Percentiles rank a stretch among this genome's conserved stretches.
These are phyloP conservation scores for Xanthia togata DNA, from an alignment of 2,888 invertebrate genomes.

Conservation along the genomic window DNA sequence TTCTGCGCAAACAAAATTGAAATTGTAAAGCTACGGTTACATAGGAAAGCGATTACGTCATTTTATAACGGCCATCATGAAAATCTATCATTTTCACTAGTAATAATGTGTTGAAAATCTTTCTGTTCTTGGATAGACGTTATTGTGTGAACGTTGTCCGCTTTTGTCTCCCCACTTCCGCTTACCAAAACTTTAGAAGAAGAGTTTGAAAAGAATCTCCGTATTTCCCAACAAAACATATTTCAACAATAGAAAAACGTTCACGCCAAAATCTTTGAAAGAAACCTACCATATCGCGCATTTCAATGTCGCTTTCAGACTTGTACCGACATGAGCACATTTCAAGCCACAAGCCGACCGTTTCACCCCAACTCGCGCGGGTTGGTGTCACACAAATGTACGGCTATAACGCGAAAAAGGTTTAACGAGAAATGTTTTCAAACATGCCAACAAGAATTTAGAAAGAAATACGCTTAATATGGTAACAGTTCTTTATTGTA, in stretches of 20 bases:
- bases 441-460: slow-evolving; percentile 34
- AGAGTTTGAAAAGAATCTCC: background rate
- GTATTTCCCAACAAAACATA: background rate
- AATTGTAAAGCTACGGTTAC: background rate
- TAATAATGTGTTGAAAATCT: too few species aligned
- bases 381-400: slow-evolving; percentile 46
- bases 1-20: background rate
- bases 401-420: slow-evolving; percentile 40
- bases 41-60: too few species aligned
- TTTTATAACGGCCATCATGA: too few species aligned
- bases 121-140: too few species aligned
- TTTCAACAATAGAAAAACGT: background rate
- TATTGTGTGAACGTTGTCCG: too few species aligned
- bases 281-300: slow-evolving; percentile 2
- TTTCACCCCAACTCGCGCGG: slow-evolving; percentile 13
- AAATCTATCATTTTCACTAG: too few species aligned
- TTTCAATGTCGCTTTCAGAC: slow-evolving; percentile 29
- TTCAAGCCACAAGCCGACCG: slow-evolving; percentile 34
- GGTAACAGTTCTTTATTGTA: slow-evolving; percentile 17
- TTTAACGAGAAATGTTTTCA: slow-evolving; percentile 42
- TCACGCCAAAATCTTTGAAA: background rate
- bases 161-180: too few species aligned
- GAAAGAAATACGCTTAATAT: slow-evolving; percentile 23
- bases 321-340: slow-evolving; percentile 34
- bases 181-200: background rate